Evolutionary conservation across 2,797 vertebrate species (phyloP).

Genomic region (Buceros bicornis): DNA sequence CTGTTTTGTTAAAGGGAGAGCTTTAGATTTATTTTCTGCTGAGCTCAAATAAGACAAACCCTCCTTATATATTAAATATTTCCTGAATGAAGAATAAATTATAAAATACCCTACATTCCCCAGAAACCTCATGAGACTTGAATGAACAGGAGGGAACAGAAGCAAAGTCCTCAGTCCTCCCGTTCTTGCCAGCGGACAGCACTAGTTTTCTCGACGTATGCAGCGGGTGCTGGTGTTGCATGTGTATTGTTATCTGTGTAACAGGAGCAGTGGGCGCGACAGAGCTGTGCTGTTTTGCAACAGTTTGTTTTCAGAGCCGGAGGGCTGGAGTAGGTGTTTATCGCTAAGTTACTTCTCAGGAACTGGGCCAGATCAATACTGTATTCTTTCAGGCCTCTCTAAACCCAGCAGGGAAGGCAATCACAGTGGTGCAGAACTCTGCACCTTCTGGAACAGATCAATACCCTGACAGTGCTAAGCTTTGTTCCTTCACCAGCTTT

Average conservation of each 20-base stretch:
- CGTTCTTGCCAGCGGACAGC: neutral
- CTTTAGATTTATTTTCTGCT: neutral
- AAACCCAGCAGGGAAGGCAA: slow-evolving; percentile 90
- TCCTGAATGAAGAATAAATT: neutral
- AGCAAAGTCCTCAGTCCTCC: neutral
- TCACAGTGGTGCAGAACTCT: slow-evolving; percentile 87
- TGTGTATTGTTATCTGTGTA: neutral
- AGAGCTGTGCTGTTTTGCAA: slow-evolving; percentile 62
- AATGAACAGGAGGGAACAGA: neutral
- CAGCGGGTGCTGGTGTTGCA: neutral
- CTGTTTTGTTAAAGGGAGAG: neutral
- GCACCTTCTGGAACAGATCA: slow-evolving; percentile 93
- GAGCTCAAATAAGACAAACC: neutral
- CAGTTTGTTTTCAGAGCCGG: slow-evolving; percentile 82
- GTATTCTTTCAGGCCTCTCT: slow-evolving; percentile 89
- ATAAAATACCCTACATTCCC: neutral
- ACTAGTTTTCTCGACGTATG: neutral
- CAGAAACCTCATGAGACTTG: neutral
- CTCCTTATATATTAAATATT: neutral
- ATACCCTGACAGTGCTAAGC: slow-evolving; percentile 92
- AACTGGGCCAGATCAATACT: slow-evolving; percentile 94
- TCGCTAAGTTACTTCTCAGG: slow-evolving; percentile 91
- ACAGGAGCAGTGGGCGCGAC: neutral
- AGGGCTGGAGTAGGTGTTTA: slow-evolving; percentile 89
- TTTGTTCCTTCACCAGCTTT: slow-evolving; percentile 94